Percentiles rank a stretch among this genome's conserved stretches.
Evolutionary conservation across 2,113 vertebrate genomes (phyloP).

Genomic region (Percina caprodes): DNA sequence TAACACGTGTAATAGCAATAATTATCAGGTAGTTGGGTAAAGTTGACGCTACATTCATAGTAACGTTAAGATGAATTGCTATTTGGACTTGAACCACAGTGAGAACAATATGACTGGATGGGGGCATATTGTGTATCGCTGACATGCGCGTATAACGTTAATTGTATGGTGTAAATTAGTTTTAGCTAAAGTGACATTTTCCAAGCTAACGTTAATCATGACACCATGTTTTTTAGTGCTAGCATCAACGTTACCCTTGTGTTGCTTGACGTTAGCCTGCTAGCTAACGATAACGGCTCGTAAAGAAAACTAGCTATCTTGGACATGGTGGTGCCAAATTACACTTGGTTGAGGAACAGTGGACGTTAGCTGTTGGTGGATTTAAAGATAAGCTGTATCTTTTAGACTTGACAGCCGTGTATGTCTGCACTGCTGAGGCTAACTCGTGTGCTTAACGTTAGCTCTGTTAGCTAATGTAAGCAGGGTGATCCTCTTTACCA

Average conservation of each 20-base stretch:
- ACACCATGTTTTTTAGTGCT: slow-evolving; percentile 60
- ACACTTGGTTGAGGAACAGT: background rate
- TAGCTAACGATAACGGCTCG: slow-evolving; percentile 11
- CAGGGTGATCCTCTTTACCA: slow-evolving; percentile 2
- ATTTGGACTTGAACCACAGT: background rate
- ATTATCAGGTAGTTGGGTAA: background rate
- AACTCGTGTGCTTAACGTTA: slow-evolving; percentile 62
- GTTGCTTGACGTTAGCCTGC: slow-evolving; percentile 48
- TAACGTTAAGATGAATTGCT: too few relatives aligned
- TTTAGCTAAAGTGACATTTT: slow-evolving; percentile 20
- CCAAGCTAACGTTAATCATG: slow-evolving; percentile 32
- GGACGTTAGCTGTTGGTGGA: background rate
- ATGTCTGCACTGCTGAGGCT: slow-evolving; percentile 38
- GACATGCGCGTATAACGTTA: background rate
- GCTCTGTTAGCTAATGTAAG: slow-evolving; percentile 46
- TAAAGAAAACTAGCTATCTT: background rate
- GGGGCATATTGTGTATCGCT: background rate
- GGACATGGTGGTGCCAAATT: background rate
- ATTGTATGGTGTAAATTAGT: too few relatives aligned
- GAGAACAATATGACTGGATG: background rate
- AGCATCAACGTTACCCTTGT: slow-evolving; percentile 42
- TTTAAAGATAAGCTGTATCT: background rate
- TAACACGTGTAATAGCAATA: too few relatives aligned
- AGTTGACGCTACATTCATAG: background rate
- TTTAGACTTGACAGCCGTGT: slow-evolving; percentile 8